A percentile compares a stretch with the other conserved stretches of the same genome.
phyloP scores from a whole-genome alignment of 2,113 vertebrate species.

The Chaetops frenatus region DNA sequence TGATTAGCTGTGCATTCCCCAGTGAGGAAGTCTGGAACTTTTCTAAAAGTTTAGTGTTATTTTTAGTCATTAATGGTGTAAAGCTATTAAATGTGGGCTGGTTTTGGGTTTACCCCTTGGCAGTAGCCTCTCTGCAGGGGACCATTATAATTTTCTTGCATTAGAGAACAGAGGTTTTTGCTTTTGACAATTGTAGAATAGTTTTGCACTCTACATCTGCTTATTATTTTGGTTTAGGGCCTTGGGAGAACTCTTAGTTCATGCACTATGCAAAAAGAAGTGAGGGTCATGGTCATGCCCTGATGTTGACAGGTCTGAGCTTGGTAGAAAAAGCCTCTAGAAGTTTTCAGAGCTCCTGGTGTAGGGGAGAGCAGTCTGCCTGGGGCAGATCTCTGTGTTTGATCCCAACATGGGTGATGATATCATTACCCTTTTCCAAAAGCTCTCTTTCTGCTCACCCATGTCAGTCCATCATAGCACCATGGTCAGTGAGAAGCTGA shows the following conservation, averaged over 20 bases:
- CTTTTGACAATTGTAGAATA: not conserved
- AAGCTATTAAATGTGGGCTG: not conserved
- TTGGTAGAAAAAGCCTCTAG: not conserved
- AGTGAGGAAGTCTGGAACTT: constrained; percentile 14
- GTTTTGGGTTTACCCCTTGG: not conserved
- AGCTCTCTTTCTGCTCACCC: not conserved
- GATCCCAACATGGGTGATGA: not conserved
- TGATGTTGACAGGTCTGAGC: not conserved
- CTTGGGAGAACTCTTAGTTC: not conserved
- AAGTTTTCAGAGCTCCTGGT: not conserved
- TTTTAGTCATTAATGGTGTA: not conserved
- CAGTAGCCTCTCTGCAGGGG: not conserved
- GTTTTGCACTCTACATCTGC: not conserved
- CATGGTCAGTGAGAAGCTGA: not conserved
- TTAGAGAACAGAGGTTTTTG: not conserved
- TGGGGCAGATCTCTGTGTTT: not conserved
- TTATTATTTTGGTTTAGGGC: not conserved
- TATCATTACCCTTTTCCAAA: not conserved
- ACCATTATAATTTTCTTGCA: not conserved
- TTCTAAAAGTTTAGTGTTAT: not conserved
- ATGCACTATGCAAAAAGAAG: not conserved
- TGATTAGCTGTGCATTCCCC: not conserved
- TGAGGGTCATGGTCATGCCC: not conserved
- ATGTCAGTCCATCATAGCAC: not conserved
- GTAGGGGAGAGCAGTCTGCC: not conserved